Evolutionary conservation across 1,140 invertebrate genomes (phyloP).

Genomic region (Leguminivora glycinivorella): DNA sequence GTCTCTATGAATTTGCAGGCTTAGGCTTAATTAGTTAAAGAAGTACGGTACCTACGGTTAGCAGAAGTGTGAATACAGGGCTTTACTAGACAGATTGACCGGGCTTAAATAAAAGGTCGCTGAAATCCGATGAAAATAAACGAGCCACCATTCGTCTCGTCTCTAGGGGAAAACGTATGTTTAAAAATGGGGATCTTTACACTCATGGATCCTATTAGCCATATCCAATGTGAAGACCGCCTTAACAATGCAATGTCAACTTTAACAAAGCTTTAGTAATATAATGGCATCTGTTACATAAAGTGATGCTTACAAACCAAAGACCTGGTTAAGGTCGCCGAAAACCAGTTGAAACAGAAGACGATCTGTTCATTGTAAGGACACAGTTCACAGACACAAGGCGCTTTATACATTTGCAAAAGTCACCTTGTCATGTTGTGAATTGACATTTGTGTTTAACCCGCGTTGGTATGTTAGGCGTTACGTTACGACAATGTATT

Average conservation of each 20-base stretch:
- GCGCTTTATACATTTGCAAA: not conserved
- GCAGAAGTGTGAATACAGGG: not conserved
- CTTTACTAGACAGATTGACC: not conserved
- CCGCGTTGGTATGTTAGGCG: not conserved
- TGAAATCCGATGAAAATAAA: not conserved
- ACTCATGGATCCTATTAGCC: no score
- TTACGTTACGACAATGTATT: not conserved
- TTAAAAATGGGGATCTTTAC: constrained; percentile 3
- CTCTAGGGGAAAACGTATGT: not conserved
- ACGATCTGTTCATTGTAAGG: not conserved
- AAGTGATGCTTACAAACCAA: not conserved
- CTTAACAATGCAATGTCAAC: no score
- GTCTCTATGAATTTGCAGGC: no score
- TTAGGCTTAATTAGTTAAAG: no score
- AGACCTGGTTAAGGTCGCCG: not conserved
- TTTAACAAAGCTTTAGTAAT: not conserved
- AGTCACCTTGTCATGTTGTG: not conserved
- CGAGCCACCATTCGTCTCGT: not conserved
- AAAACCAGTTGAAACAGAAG: not conserved
- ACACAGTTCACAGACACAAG: not conserved
- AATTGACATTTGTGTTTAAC: not conserved
- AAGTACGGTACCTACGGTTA: no score
- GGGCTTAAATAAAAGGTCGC: not conserved
- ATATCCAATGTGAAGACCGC: no score
- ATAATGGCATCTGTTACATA: not conserved